A percentile compares a stretch with the other conserved stretches of the same genome.
phyloP scores from a whole-genome alignment of 2,113 vertebrate genomes.

The Zonotrichia leucophrys region DNA sequence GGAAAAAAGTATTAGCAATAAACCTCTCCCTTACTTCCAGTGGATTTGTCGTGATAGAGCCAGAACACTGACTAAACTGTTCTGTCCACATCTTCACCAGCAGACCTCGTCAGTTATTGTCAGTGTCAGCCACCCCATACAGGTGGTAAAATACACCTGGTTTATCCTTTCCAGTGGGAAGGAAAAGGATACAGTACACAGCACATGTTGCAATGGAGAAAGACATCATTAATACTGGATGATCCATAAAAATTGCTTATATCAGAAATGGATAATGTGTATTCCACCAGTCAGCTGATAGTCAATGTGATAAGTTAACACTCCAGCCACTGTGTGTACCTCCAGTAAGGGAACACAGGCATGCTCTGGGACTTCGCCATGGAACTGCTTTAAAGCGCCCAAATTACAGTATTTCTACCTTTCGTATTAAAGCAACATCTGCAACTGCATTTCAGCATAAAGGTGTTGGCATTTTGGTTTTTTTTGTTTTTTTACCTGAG shows the following conservation, averaged over 20 bases:
- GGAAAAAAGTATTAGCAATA: neutral
- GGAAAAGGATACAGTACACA: neutral
- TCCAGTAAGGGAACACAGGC: neutral
- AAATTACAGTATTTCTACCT: neutral
- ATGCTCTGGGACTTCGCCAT: neutral
- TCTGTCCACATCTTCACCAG: neutral
- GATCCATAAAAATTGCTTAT: neutral
- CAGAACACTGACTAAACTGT: neutral
- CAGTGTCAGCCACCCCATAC: neutral
- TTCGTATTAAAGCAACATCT: neutral
- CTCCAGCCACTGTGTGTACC: neutral
- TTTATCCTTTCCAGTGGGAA: neutral
- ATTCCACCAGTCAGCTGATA: neutral
- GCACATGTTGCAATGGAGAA: neutral
- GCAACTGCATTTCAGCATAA: neutral
- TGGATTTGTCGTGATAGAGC: neutral
- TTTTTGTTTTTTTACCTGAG: neutral
- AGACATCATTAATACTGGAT: neutral
- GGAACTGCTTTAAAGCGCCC: neutral
- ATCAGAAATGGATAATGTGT: neutral
- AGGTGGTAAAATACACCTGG: neutral
- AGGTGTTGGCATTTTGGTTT: neutral
- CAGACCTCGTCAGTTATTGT: neutral
- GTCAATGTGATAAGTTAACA: rapidly evolving
- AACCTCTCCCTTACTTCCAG: neutral